These are phyloP conservation scores for Brachionus plicatilis DNA, from an alignment of 1,140 invertebrate species.

Conservation along the genomic window DNA sequence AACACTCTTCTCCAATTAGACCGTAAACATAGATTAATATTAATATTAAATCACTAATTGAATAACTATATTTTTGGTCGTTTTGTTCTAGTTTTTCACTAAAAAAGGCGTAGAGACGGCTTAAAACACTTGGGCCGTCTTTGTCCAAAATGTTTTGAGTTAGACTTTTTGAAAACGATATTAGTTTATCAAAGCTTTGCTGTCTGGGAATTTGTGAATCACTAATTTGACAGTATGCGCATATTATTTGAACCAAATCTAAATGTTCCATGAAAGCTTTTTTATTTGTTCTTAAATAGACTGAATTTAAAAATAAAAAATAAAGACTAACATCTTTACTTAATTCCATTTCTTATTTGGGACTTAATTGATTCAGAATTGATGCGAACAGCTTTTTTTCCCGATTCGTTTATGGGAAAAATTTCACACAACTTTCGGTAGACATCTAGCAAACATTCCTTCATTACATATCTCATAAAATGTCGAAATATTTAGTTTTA, in stretches of 20 bases:
- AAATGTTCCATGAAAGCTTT: conserved; percentile 14
- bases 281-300: conserved; percentile 9
- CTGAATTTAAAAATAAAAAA: not conserved
- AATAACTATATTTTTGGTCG: not conserved
- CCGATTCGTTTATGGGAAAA: not conserved
- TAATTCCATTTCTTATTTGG: conserved; percentile 21
- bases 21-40: conserved; percentile 21
- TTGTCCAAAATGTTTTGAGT: conserved; percentile 21
- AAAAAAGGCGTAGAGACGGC: conserved; percentile 7
- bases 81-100: not conserved
- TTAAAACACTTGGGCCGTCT: conserved; percentile 33
- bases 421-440: conserved; percentile 21
- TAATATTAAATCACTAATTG: not conserved
- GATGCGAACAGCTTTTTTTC: conserved; percentile 21
- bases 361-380: conserved; percentile 1
- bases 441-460: conserved; percentile 33
- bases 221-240: conserved; percentile 17
- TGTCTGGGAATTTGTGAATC: not conserved
- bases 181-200: conserved; percentile 17
- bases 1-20: conserved; percentile 34
- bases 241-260: not conserved
- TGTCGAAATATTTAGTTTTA: not conserved
- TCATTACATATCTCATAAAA: not conserved
- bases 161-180: not conserved
- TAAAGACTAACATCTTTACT: not conserved